Percentiles rank a stretch among this genome's conserved stretches.
phyloP scores from a whole-genome alignment of 2,113 vertebrate species.

The Spilogale gracilis region DNA sequence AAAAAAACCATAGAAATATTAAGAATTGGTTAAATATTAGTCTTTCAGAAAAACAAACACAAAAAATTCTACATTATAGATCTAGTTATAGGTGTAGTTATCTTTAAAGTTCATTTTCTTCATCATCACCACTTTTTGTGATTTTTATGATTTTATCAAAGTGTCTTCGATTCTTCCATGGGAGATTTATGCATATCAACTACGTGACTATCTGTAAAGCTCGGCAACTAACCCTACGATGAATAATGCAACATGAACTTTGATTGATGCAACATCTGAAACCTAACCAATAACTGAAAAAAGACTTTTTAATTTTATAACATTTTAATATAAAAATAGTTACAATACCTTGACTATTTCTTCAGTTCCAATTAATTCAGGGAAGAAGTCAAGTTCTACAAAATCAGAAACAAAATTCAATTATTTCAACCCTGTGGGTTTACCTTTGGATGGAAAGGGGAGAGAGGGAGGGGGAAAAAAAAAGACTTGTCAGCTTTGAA shows the following conservation, averaged over 20 bases:
- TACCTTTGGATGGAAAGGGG: conserved; percentile 18
- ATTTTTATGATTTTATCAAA: not conserved
- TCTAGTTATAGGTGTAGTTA: not conserved
- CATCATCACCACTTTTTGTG: conserved; percentile 9
- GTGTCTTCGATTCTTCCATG: not conserved
- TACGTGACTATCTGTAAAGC: not conserved
- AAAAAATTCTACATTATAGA: conserved; percentile 12
- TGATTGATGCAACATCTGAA: not conserved
- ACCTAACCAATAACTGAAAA: not conserved
- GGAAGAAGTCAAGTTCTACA: conserved; percentile 89
- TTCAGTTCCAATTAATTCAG: conserved; percentile 89
- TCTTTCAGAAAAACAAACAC: not conserved
- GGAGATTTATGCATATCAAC: not conserved
- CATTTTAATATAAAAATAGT: conserved; percentile 49
- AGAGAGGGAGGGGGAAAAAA: not conserved
- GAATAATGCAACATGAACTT: not conserved
- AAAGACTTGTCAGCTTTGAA: conserved; percentile 43
- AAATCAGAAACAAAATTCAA: conserved; percentile 85
- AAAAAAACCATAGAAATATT: conserved; percentile 17
- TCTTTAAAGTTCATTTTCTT: conserved; percentile 50
- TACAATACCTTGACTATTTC: conserved; percentile 89
- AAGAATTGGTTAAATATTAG: not conserved
- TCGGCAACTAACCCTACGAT: not conserved
- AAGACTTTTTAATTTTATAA: conserved; percentile 60
- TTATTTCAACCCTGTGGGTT: not conserved